Percentiles rank a stretch among this genome's conserved stretches.
These are phyloP conservation scores for Strix aluco DNA, from an alignment of 2,113 vertebrate species.

Conservation along the genomic window DNA sequence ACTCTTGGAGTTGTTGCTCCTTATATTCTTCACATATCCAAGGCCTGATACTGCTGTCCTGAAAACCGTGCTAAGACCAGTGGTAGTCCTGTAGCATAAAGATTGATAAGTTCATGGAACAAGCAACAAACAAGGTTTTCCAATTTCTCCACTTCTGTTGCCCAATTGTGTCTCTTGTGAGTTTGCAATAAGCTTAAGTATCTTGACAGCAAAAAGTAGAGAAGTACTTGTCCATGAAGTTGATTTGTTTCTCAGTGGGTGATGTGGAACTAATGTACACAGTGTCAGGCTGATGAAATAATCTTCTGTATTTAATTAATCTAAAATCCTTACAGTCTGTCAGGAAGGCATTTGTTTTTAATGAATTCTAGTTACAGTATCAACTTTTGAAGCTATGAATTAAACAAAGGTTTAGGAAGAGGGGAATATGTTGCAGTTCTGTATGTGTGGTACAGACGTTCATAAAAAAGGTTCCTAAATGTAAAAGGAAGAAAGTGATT, in stretches of 20 bases:
- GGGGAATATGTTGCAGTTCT: not conserved
- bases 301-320: not conserved
- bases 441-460: fast-evolving
- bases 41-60: not conserved
- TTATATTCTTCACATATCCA: not conserved
- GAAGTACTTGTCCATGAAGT: not conserved
- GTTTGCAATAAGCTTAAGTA: not conserved
- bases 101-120: not conserved
- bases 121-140: not conserved
- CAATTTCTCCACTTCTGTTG: not conserved
- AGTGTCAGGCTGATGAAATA: not conserved
- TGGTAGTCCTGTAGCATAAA: not conserved
- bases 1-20: not conserved
- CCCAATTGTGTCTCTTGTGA: not conserved
- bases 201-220: not conserved
- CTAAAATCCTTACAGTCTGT: not conserved
- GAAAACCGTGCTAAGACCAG: not conserved
- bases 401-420: not conserved
- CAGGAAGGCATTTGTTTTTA: not conserved
- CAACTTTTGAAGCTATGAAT: not conserved
- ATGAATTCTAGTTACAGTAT: not conserved
- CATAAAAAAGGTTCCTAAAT: not conserved
- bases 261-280: not conserved
- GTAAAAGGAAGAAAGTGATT: not conserved
- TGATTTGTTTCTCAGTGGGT: not conserved